Evolutionary conservation across 2,888 invertebrate genomes (phyloP).

Genomic region (Oligia fasciuncula): DNA sequence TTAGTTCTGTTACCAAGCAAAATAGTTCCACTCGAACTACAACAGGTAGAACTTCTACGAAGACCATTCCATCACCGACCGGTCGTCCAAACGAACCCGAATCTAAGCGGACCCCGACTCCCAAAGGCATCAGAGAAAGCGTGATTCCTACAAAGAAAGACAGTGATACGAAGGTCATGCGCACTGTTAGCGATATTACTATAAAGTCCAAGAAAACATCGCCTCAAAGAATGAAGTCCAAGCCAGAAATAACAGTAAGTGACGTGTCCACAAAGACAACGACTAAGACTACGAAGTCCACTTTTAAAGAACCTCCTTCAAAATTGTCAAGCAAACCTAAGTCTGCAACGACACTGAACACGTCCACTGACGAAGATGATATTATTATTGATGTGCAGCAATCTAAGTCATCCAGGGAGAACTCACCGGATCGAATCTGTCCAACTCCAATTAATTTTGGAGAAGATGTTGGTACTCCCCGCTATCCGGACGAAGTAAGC

Average conservation of each 20-base stretch:
- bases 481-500: constrained; percentile 93
- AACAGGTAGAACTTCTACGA: constrained; percentile 73
- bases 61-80: constrained; percentile 67
- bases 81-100: constrained; percentile 77
- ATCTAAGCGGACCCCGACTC: constrained; percentile 76
- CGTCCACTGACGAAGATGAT: constrained; percentile 89
- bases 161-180: constrained; percentile 85
- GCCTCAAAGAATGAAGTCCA: constrained; percentile 86
- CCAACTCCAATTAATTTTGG: constrained; percentile 91
- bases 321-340: constrained; percentile 84
- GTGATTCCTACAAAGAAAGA: constrained; percentile 80
- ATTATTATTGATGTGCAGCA: constrained; percentile 92
- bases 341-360: constrained; percentile 88
- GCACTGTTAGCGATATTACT: constrained; percentile 90
- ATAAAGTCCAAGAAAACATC: constrained; percentile 86
- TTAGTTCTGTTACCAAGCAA: constrained; percentile 72
- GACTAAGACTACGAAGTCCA: constrained; percentile 75
- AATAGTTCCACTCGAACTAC: constrained; percentile 74
- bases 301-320: constrained; percentile 76
- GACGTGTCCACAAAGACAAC: constrained; percentile 78
- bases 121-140: constrained; percentile 80
- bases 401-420: constrained; percentile 94
- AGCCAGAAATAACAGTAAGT: constrained; percentile 87
- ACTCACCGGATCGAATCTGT: constrained; percentile 93
- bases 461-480: constrained; percentile 91